Evolutionary conservation across 2,888 invertebrate genomes (phyloP).

Genomic region (Drosophila anomelani): DNA sequence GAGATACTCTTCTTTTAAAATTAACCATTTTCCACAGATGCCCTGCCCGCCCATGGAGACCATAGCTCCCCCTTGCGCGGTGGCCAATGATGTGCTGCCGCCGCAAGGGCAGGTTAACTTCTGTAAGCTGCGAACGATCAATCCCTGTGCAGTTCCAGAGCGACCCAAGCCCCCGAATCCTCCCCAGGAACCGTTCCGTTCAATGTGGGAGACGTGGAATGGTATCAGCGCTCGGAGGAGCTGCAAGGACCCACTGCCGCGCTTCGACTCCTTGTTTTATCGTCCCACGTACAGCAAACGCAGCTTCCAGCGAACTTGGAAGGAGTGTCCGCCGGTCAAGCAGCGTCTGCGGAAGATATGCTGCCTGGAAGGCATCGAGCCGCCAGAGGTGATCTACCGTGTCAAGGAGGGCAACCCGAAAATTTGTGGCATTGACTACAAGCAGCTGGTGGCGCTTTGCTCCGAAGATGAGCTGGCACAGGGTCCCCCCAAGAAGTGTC

Average conservation of each 20-base stretch:
- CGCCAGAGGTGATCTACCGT: conserved; percentile 57
- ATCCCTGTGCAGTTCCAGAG: conserved; percentile 19
- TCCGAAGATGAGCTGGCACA: accelerated
- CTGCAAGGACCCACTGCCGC: conserved; percentile 52
- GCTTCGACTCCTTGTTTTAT: conserved; percentile 63
- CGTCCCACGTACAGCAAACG: conserved; percentile 47
- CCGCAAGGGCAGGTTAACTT: conserved; percentile 1
- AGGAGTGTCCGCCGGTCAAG: conserved; percentile 56
- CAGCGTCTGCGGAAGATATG: conserved; percentile 56
- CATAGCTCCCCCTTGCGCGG: not conserved
- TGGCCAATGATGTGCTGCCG: not conserved
- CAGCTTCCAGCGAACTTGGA: conserved; percentile 73
- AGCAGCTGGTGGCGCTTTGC: conserved; percentile 41
- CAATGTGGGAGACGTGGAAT: conserved; percentile 59
- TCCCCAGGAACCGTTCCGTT: conserved; percentile 39
- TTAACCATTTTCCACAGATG: conserved; percentile 11
- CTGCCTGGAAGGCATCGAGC: conserved; percentile 50
- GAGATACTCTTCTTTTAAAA: not conserved
- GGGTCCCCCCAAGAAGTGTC: conserved; percentile 23
- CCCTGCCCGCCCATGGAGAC: conserved; percentile 16
- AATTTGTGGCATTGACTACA: conserved; percentile 40
- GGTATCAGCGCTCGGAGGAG: conserved; percentile 1
- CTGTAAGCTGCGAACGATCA: not conserved
- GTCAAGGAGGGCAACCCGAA: conserved; percentile 20
- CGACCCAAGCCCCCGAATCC: not conserved